These are phyloP conservation scores for Scaptomyza cyrtandrae DNA, from an alignment of 2,888 invertebrate genomes.

Conservation along the genomic window DNA sequence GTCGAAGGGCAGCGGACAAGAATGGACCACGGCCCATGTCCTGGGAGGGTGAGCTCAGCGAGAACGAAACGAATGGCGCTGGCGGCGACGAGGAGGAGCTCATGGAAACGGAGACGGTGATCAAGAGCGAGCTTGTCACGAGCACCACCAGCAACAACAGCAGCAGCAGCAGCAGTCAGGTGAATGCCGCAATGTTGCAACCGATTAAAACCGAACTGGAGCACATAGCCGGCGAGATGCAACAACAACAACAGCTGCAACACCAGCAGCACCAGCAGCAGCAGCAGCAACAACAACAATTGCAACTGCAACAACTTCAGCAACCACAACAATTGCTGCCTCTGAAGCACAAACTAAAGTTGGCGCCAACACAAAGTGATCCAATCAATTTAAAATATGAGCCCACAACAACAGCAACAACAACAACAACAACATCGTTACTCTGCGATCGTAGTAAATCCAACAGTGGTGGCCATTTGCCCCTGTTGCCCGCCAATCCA, in stretches of 20 bases:
- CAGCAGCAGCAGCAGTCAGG: constrained; percentile 28
- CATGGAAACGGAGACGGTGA: constrained; percentile 84
- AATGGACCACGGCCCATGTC: constrained; percentile 93
- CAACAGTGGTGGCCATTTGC: constrained; percentile 84
- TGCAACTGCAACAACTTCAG: constrained; percentile 10
- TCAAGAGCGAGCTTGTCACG: constrained; percentile 74
- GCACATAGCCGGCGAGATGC: constrained; percentile 77
- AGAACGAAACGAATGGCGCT: constrained; percentile 87
- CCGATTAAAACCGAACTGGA: constrained; percentile 78
- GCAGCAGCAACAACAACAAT: constrained; percentile 17
- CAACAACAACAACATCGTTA: constrained; percentile 48
- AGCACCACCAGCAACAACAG: not conserved
- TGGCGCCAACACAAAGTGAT: constrained; percentile 83
- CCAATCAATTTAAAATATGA: constrained; percentile 84
- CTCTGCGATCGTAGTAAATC: constrained; percentile 88
- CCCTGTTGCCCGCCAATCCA: constrained; percentile 91
- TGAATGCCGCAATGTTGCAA: constrained; percentile 43
- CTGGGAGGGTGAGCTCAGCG: constrained; percentile 96
- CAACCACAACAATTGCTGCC: constrained; percentile 30
- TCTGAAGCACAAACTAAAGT: constrained; percentile 66
- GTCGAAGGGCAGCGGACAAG: constrained; percentile 84
- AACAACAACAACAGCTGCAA: constrained; percentile 24
- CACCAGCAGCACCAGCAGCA: constrained; percentile 5
- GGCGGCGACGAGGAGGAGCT: constrained; percentile 83
- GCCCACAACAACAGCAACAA: constrained; percentile 49